Evolutionary conservation across 2,797 vertebrate genomes (phyloP).

Genomic region (Bradypodion ventrale): DNA sequence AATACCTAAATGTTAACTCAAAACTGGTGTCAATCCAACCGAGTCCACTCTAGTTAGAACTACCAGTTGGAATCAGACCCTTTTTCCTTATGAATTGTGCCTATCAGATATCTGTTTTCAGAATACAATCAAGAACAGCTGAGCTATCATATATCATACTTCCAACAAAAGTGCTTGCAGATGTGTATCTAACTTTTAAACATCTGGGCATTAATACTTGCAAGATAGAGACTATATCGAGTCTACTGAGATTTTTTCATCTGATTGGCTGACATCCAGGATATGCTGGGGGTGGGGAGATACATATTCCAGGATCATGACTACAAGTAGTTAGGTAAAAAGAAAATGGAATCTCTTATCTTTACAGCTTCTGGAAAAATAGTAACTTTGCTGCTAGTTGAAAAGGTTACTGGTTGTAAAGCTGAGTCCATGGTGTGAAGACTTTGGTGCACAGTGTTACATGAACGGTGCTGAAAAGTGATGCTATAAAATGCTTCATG

Average conservation of each 20-base stretch:
- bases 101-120: background rate
- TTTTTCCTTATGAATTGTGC: background rate
- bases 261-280: background rate
- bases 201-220: background rate
- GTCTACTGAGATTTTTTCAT: accelerated
- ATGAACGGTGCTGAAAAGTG: background rate
- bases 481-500: background rate
- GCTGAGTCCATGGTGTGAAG: accelerated
- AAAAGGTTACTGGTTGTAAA: constrained; percentile 3
- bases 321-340: background rate
- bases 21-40: too few relatives aligned
- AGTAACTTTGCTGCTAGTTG: background rate
- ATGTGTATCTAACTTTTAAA: accelerated
- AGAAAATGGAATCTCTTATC: background rate
- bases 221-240: background rate
- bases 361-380: background rate
- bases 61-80: too few relatives aligned
- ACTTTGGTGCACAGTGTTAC: background rate
- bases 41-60: too few relatives aligned
- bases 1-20: too few relatives aligned
- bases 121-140: background rate
- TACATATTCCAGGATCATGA: background rate
- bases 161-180: background rate
- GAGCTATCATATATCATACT: accelerated
- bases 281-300: background rate